Evolutionary conservation across 2,797 vertebrate genomes (phyloP).

Genomic region (Xenopus petersii): DNA sequence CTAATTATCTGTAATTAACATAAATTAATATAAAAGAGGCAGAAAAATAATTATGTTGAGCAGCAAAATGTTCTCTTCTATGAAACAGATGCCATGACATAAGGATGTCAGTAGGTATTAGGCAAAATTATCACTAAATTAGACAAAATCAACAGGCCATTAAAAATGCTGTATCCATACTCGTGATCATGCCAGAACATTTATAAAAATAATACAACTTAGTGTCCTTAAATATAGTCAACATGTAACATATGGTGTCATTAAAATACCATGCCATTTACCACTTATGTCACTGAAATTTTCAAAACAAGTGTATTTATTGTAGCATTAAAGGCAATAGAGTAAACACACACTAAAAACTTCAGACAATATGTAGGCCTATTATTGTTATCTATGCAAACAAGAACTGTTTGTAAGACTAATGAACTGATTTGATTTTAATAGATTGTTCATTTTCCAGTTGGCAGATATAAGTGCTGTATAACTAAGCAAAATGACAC

Average conservation of each 20-base stretch:
- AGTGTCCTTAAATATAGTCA: slow-evolving; percentile 54
- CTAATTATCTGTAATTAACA: slow-evolving; percentile 1
- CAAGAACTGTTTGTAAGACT: not conserved
- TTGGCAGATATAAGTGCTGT: not conserved
- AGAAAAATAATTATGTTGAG: slow-evolving; percentile 9
- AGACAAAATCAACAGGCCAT: slow-evolving; percentile 59
- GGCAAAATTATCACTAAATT: slow-evolving; percentile 60
- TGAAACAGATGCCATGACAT: slow-evolving; percentile 62
- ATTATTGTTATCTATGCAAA: not conserved
- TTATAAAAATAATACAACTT: slow-evolving; percentile 53
- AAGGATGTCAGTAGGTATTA: slow-evolving; percentile 66
- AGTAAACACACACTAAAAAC: not conserved
- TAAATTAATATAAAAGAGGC: slow-evolving; percentile 12
- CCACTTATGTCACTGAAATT: not conserved
- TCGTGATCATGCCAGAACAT: slow-evolving; percentile 54
- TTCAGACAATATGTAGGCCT: not conserved
- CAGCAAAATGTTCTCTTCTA: slow-evolving; percentile 33
- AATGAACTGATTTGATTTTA: slow-evolving; percentile 5
- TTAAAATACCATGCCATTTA: slow-evolving; percentile 36
- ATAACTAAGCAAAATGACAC: not conserved
- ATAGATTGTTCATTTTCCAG: not conserved
- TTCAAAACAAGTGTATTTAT: not conserved
- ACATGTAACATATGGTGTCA: slow-evolving; percentile 56
- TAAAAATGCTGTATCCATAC: slow-evolving; percentile 58
- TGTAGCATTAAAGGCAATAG: not conserved